Evolutionary conservation across 2,113 vertebrate species (phyloP).

Genomic region (Xenus cinereus): DNA sequence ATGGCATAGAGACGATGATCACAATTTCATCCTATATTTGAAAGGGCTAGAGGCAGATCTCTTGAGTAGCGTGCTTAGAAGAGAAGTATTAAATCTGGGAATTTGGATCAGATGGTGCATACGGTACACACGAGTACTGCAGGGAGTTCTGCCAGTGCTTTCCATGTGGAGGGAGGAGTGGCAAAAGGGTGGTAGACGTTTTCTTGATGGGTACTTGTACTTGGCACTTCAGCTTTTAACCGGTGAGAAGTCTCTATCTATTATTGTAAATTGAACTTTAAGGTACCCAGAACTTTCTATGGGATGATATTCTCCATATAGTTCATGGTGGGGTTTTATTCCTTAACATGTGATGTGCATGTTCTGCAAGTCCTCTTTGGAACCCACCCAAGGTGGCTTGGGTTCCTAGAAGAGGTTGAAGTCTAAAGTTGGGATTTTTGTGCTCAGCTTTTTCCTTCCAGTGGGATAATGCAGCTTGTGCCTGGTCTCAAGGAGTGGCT

Average conservation of each 20-base stretch:
- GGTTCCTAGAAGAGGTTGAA: background rate
- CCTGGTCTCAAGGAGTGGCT: background rate
- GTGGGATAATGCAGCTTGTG: background rate
- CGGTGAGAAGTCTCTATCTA: background rate
- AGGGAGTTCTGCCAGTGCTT: background rate
- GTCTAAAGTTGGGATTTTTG: background rate
- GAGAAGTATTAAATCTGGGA: background rate
- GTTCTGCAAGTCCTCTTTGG: background rate
- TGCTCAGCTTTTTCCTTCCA: background rate
- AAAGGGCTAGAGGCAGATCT: background rate
- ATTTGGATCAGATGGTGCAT: background rate
- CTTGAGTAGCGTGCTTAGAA: background rate
- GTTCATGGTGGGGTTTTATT: background rate
- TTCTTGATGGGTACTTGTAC: background rate
- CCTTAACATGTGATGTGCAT: background rate
- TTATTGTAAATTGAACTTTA: background rate
- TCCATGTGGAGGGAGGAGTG: background rate
- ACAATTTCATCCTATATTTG: accelerated
- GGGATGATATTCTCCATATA: background rate
- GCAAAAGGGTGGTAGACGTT: background rate
- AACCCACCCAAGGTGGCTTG: background rate
- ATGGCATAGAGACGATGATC: background rate
- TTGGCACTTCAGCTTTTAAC: background rate
- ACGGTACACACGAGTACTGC: background rate
- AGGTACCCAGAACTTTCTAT: background rate